Conservation (phyloP, 1,140 invertebrate species). For the Campodea augens region DNA sequence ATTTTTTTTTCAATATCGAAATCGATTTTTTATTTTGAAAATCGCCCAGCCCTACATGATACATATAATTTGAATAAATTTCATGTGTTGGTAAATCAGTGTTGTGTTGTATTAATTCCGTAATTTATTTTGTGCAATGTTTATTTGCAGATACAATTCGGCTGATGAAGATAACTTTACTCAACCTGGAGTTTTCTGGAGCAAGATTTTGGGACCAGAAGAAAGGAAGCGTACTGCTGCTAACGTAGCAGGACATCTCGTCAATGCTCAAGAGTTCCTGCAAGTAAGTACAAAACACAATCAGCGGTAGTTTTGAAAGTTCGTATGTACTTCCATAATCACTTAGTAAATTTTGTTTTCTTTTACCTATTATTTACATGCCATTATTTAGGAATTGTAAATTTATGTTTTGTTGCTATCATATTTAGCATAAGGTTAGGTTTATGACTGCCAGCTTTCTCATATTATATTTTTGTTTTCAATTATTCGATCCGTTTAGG, state of each 20-base stretch:
- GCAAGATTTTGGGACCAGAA: conserved; percentile 49
- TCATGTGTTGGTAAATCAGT: background rate
- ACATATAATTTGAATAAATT: background rate
- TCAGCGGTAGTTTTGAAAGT: background rate
- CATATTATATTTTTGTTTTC: no score
- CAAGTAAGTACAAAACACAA: conserved; percentile 28
- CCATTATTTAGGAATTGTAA: background rate
- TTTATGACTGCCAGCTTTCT: background rate
- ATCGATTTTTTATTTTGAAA: no score
- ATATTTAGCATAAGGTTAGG: background rate
- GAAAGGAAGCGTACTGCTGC: conserved; percentile 48
- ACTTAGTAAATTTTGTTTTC: background rate
- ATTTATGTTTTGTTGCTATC: background rate
- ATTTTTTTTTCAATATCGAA: no score
- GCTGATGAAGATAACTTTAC: conserved; percentile 77
- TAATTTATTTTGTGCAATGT: background rate
- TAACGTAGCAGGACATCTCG: conserved; percentile 63
- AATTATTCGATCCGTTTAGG: no score
- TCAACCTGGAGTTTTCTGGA: conserved; percentile 66
- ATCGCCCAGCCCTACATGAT: no score
- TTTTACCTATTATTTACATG: background rate
- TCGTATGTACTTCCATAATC: background rate
- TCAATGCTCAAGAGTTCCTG: conserved; percentile 62
- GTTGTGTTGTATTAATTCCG: background rate
- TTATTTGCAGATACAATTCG: conserved; percentile 44